Conservation (phyloP, 2,888 invertebrate genomes). For the Chrysina gloriosa region DNA sequence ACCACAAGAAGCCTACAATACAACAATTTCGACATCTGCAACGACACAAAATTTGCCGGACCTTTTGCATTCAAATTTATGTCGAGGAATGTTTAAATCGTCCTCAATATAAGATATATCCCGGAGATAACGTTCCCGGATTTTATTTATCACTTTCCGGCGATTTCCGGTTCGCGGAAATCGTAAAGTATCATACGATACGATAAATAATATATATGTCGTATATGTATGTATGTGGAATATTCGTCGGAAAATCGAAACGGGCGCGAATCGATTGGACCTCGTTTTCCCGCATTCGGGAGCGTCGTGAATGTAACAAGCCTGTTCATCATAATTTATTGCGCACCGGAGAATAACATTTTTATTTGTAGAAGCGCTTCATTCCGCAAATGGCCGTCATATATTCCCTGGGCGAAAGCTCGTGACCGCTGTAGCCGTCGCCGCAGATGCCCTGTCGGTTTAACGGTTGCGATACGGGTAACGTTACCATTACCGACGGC, state of each 20-base stretch:
- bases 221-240: constrained; percentile 13
- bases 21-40: too few relatives aligned
- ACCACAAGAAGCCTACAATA: too few relatives aligned
- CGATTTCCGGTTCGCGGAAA: constrained; percentile 2
- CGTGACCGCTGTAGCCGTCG: constrained; percentile 51
- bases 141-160: constrained; percentile 39
- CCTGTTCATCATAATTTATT: constrained; percentile 60
- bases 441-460: constrained; percentile 6
- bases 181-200: constrained; percentile 38
- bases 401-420: constrained; percentile 52
- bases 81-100: too few relatives aligned
- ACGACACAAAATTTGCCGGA: too few relatives aligned
- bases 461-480: background rate
- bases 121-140: background rate
- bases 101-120: background rate
- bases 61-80: too few relatives aligned
- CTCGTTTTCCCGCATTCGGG: background rate
- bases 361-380: constrained; percentile 61
- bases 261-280: background rate
- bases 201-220: constrained; percentile 40
- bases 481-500: background rate
- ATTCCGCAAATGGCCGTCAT: constrained; percentile 59
- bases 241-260: constrained; percentile 44
- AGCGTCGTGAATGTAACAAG: constrained; percentile 55
- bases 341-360: constrained; percentile 60